Base-by-base conservation (phyloP, 2,888 invertebrate genomes). In the Heliconius ismenius region DNA sequence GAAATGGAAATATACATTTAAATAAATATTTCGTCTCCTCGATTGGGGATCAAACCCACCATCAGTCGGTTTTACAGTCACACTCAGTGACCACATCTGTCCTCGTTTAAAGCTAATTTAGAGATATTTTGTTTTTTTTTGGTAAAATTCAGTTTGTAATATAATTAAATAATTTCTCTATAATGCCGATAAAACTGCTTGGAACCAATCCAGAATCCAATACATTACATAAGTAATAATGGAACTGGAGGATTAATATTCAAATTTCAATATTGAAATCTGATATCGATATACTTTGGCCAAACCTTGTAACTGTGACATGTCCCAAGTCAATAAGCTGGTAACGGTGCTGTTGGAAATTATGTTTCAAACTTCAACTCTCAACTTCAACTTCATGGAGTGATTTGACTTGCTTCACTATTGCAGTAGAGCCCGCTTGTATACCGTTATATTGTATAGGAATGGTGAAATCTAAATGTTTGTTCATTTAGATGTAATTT, bases 321-420 rank as follows among this genome's bases (percentile, higher is more conserved):
- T 82, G 80, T 81, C 82, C 79, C 76, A 80, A 83, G 82, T 82
- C 83, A 79, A 82, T 85, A 85, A 82, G 81, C 81, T 79, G 77
- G 82, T 75, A 81, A 82, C 84, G 81, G 81, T 75, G 58, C 78
- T 78, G 79, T 75, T 76, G 73, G 73, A 80, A 78, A 80, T 80
- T 80, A 78, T 77, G 74, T 76, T 73, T 54, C 58, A 32, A 76
- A 76, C 76, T 76, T 65, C 39, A 72, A 58, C 76, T 73, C 54
- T 65, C n/a, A 72, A 72, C 64, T 76, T 65, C n/a, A 72, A 72
- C 64, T 76, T 54, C 49, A 75, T 43, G 39, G 58, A 64, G 63
- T 73, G 72, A 76, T 76, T 76, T 72, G 73, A 63, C 62, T 73
- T 43, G 63, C 26, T 73, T 73, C 43, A 62, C 26, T 62, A 39